Base-by-base conservation (phyloP, 2,113 vertebrate species). In the Excalfactoria chinensis region DNA sequence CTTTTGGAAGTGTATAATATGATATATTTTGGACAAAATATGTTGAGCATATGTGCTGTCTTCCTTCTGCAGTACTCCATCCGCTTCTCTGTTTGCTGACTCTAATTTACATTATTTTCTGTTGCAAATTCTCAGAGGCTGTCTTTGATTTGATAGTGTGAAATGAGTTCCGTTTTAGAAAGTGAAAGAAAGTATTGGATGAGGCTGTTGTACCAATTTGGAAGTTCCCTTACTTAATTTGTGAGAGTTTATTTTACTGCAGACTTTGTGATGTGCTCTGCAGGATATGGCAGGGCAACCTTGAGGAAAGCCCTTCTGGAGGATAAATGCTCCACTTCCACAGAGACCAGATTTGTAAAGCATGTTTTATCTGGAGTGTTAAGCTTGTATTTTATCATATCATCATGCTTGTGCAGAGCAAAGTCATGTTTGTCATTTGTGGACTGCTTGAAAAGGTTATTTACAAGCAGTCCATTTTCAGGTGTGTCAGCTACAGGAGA, bases 391-490 rank as follows among this genome's bases (percentile, higher is more conserved):
- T 41, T 40, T 35, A 26, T 72, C 41, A 34, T 73, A 67, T 62
- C 40, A 41, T 41, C 40, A 9, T 55, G 34, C 14, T 63, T 87
- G 26, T 75, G 13, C 13, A 51, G 64, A 77, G 34, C 17, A 56
- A 93, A 87, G 41, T 49, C 37, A 18, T 46, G 18, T 66, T 95
- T 86, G 40, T 86, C 49, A 64, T 84, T 77, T 81, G 51, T 35
- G 2, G 5, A 22, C n/a, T 75, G 53, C 67, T 93, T 78, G 32
- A 37, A 34, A 49, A 91, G 59, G 51, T 79, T 18, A 37, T 75
- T 85, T 91, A 63, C 13, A 82, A 64, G 71, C 53, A 23, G 22
- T 69, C 87, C 22, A 48, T 87, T 95, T 95, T 87, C 82, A 89
- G 76, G 63, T 34, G 28, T 87, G 71, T 79, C 78, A 89, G 22